Base-by-base conservation (phyloP, 2,113 vertebrate genomes). In the Xenopus borealis region DNA sequence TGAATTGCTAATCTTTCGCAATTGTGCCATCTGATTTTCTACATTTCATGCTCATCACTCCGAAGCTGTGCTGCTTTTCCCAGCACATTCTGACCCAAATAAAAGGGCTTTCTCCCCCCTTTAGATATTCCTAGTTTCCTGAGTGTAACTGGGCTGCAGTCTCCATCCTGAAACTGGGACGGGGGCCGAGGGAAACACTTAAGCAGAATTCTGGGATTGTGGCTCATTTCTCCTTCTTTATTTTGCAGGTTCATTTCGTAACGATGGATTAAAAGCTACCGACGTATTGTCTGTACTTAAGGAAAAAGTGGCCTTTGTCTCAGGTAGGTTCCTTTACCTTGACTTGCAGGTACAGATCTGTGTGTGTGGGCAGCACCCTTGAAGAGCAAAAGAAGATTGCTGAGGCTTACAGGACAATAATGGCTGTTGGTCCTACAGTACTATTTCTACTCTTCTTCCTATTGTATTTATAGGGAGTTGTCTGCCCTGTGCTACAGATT, bases 301-400 rank as follows among this genome's bases (percentile, higher is more conserved):
- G 88, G 97, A 99, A 88, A 99, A 99, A 89, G 94, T 99, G 72
- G 97, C 97, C 84, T 98, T 98, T 1, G 95, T 99, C 59, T 99
- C 97, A 85, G 97, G 97, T 99, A 81, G 92, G 96, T 85, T 4
- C 62, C 17, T 5, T n/a, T 7, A 0, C 16, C 3, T n/a, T 55
- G 3, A n/a, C 17, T 16, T n/a, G 4, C 9, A 55, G 14, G 7
- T 55, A n/a, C 53, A n/a, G 14, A n/a, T 1, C 52, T 55, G 17
- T 4, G 17, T 4, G 53, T 27, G 3, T 27, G 53, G 23, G 3
- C n/a, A n/a, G n/a, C n/a, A n/a, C n/a, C n/a, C n/a, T n/a, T n/a
- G n/a, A 27, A 27, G 3, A 27, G 23, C 23, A 27, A 27, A 27
- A 27, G 23, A 3, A 3, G 23, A 27, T 27, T 27, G 23, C 23